A percentile compares a stretch with the other conserved stretches of the same genome.
phyloP scores from a whole-genome alignment of 2,797 vertebrate species.

The Varecia variegata region DNA sequence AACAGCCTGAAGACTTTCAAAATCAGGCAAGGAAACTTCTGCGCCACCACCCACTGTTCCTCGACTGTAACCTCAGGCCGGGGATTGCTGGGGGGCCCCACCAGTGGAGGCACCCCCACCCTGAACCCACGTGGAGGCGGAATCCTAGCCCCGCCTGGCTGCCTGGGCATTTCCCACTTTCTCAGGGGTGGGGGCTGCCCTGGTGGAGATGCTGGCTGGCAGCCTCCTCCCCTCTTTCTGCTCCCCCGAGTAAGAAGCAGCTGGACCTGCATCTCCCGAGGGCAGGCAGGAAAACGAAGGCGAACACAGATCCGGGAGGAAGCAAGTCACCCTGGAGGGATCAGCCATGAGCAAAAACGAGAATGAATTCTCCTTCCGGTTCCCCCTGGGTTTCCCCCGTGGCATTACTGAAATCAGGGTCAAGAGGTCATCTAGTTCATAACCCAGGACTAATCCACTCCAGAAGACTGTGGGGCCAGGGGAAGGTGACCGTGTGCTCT shows the following conservation, averaged over 20 bases:
- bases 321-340: background rate
- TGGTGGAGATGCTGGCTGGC: fast-evolving
- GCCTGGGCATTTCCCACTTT: background rate
- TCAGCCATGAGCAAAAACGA: background rate
- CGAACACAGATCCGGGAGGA: background rate
- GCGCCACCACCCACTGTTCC: background rate
- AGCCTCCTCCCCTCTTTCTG: background rate
- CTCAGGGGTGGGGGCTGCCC: background rate
- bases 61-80: background rate
- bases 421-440: constrained; percentile 26
- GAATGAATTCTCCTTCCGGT: background rate
- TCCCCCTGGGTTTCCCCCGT: background rate
- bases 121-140: background rate
- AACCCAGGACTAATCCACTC: background rate
- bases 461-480: background rate
- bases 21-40: background rate
- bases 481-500: fast-evolving
- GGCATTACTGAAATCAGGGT: background rate
- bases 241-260: background rate
- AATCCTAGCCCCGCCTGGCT: background rate
- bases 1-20: constrained; percentile 1
- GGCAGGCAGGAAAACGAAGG: background rate
- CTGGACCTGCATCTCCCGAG: background rate
- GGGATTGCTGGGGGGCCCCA: background rate
- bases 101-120: background rate